Percentiles rank a stretch among this genome's conserved stretches.
These are phyloP conservation scores for Eueremaeus valkanovi DNA, from an alignment of 2,888 invertebrate genomes.

Conservation along the genomic window DNA sequence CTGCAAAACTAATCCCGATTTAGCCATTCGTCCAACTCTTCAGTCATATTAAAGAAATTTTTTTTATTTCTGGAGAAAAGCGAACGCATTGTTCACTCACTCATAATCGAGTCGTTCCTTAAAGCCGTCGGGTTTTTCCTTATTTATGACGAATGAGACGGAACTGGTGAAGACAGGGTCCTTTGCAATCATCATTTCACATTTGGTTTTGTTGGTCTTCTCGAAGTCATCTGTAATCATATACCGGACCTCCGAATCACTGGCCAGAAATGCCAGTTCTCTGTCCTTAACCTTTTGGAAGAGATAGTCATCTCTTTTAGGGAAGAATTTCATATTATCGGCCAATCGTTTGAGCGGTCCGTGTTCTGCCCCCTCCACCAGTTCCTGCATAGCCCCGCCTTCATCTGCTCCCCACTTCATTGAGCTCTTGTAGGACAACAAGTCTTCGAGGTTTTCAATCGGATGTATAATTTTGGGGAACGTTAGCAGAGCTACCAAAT, in stretches of 20 bases:
- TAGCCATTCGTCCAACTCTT: constrained; percentile 73
- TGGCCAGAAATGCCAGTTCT: constrained; percentile 34
- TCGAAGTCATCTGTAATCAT: constrained; percentile 35
- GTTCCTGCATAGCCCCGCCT: constrained; percentile 59
- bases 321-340: constrained; percentile 35
- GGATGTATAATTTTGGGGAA: constrained; percentile 73
- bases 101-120: constrained; percentile 37
- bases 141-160: constrained; percentile 36
- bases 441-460: constrained; percentile 64
- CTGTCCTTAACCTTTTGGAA: constrained; percentile 23
- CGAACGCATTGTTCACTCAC: constrained; percentile 17
- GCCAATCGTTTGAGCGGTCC: constrained; percentile 7
- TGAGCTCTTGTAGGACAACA: constrained; percentile 56
- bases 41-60: too few species aligned
- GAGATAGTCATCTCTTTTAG: constrained; percentile 6
- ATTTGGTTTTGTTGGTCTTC: neutral
- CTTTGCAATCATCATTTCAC: constrained; percentile 38
- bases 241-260: constrained; percentile 33
- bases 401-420: constrained; percentile 71
- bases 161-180: constrained; percentile 39
- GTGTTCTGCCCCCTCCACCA: neutral
- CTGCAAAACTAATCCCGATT: constrained; percentile 75
- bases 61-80: too few species aligned
- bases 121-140: constrained; percentile 11
- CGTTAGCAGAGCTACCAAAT: constrained; percentile 84